Evolutionary conservation across 2,888 invertebrate genomes (phyloP).

Genomic region (Gortyna flavago): DNA sequence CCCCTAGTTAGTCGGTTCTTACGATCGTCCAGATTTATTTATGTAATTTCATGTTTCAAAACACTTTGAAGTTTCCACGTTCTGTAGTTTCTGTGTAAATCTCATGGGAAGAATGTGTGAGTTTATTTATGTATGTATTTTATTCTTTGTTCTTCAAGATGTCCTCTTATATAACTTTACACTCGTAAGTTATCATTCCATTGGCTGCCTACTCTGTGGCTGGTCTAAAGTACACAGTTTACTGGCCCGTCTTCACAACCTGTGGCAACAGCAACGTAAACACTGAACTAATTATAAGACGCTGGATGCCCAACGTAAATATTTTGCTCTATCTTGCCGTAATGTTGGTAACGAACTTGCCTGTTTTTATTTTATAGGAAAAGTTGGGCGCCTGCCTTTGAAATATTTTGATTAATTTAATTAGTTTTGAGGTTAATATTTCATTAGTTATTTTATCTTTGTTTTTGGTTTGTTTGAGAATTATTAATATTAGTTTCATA

Average conservation of each 20-base stretch:
- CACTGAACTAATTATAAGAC: constrained; percentile 81
- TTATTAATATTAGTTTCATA: constrained; percentile 13
- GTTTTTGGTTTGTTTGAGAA: constrained; percentile 19
- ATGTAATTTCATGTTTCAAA: background rate
- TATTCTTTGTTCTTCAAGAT: background rate
- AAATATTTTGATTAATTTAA: constrained; percentile 63
- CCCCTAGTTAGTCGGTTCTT: background rate
- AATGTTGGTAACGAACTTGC: constrained; percentile 54
- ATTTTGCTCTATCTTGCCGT: constrained; percentile 62
- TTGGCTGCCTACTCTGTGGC: constrained; percentile 5
- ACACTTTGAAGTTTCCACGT: background rate
- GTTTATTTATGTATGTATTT: background rate
- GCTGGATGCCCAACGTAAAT: constrained; percentile 74
- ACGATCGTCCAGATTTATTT: background rate
- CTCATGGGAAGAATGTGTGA: too few relatives aligned
- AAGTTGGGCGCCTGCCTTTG: constrained; percentile 50
- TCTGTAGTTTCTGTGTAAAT: background rate
- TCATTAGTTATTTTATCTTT: constrained; percentile 38
- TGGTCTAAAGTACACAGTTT: constrained; percentile 63
- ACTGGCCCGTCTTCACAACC: constrained; percentile 63
- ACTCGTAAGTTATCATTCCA: background rate
- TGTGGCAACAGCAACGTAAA: constrained; percentile 69
- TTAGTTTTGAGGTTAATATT: constrained; percentile 50
- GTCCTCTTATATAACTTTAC: background rate
- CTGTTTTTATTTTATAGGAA: constrained; percentile 61